Evolutionary conservation across 2,888 invertebrate genomes (phyloP).

Genomic region (Cheilosia vulpina): DNA sequence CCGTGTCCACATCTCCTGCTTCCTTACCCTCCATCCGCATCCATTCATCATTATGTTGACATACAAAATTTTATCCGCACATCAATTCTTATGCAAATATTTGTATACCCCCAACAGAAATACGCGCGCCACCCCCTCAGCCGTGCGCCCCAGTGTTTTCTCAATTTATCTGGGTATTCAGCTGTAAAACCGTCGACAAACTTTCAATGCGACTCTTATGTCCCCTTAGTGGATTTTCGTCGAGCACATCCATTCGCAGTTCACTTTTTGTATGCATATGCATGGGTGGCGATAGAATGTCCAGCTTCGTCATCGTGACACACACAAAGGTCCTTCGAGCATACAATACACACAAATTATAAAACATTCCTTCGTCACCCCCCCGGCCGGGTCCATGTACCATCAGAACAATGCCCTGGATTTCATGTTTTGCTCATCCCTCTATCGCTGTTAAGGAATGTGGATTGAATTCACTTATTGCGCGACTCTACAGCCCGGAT

Average conservation of each 20-base stretch:
- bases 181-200: constrained; percentile 39
- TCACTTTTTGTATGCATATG: constrained; percentile 41
- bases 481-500: constrained; percentile 48
- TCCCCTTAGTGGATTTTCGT: constrained; percentile 22
- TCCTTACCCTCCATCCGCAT: not conserved
- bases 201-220: constrained; percentile 35
- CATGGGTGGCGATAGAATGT: constrained; percentile 32
- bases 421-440: constrained; percentile 46
- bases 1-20: constrained; percentile 8
- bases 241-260: not conserved
- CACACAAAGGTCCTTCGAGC: constrained; percentile 58
- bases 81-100: constrained; percentile 71
- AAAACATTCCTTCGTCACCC: constrained; percentile 20
- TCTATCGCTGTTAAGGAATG: constrained; percentile 40
- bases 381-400: not conserved
- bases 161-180: constrained; percentile 56
- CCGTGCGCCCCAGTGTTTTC: not conserved
- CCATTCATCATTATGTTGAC: constrained; percentile 31
- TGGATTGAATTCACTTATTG: constrained; percentile 66
- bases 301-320: constrained; percentile 50
- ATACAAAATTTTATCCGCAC: constrained; percentile 54
- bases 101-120: constrained; percentile 29
- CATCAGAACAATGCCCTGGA: constrained; percentile 46
- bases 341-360: constrained; percentile 51
- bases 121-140: no score